A percentile compares a stretch with the other conserved stretches of the same genome.
These are phyloP conservation scores for Oryzias melastigma DNA, from an alignment of 2,113 vertebrate species.

Conservation along the genomic window DNA sequence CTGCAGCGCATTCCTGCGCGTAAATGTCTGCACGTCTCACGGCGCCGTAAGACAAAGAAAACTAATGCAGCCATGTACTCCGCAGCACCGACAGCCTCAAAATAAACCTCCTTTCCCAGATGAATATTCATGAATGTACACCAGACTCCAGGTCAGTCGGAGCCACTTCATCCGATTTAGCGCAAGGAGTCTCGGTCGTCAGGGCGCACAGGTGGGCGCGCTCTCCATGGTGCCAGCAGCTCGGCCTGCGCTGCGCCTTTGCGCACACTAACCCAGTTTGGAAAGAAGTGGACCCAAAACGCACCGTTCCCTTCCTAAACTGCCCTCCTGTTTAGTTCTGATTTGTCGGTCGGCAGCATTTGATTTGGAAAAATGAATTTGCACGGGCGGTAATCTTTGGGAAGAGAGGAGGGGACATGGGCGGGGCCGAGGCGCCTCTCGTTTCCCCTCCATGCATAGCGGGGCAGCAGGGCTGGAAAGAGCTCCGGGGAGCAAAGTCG, in stretches of 20 bases:
- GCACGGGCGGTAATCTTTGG: constrained; percentile 70
- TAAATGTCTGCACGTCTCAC: constrained; percentile 49
- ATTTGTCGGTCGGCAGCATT: constrained; percentile 39
- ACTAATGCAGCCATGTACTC: constrained; percentile 14
- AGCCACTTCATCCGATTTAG: constrained; percentile 40
- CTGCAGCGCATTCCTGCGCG: constrained; percentile 62
- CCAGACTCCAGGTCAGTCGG: constrained; percentile 5
- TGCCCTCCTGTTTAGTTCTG: constrained; percentile 8
- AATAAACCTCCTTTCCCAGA: constrained; percentile 17
- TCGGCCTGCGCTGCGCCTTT: constrained; percentile 23
- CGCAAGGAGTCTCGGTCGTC: constrained; percentile 53
- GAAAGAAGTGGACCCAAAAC: constrained; percentile 18
- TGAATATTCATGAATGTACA: not conserved
- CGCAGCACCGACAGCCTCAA: constrained; percentile 3
- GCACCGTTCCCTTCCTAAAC: constrained; percentile 9
- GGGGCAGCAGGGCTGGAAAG: constrained; percentile 80
- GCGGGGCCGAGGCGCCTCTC: constrained; percentile 79
- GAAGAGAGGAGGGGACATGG: constrained; percentile 83
- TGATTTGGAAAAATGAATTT: constrained; percentile 62
- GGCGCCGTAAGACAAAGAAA: constrained; percentile 58
- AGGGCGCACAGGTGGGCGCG: constrained; percentile 71
- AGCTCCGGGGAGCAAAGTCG: constrained; percentile 78
- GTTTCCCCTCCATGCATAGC: constrained; percentile 73
- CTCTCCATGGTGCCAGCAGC: constrained; percentile 61
- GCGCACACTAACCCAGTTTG: constrained; percentile 17